Evolutionary conservation across 2,797 vertebrate species (phyloP).

Genomic region (Apodemus agrarius): DNA sequence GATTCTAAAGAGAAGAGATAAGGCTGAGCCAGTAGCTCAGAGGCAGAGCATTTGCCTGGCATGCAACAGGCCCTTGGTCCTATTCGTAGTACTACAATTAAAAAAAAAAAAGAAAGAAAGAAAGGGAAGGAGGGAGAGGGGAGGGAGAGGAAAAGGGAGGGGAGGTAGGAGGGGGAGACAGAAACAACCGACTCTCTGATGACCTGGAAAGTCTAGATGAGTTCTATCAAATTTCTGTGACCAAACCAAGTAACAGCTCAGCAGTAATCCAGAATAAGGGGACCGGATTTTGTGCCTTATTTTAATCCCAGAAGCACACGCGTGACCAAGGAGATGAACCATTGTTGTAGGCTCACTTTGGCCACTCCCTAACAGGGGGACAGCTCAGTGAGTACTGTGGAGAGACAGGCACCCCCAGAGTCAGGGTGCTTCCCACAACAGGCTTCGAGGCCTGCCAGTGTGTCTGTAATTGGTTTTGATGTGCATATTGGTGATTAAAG

Average conservation of each 20-base stretch:
- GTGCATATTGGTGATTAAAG: not conserved
- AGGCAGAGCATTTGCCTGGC: not conserved
- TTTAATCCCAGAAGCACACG: not conserved
- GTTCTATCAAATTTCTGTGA: not conserved
- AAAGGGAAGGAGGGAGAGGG: no score
- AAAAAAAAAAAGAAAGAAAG: not conserved
- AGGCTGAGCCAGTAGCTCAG: not conserved
- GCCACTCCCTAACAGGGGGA: not conserved
- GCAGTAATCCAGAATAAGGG: not conserved
- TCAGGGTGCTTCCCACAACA: not conserved
- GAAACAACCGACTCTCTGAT: not conserved
- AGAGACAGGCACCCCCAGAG: not conserved
- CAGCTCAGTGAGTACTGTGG: not conserved
- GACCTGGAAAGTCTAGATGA: not conserved
- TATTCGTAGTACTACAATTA: not conserved
- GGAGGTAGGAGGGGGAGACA: no score
- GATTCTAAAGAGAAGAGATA: not conserved
- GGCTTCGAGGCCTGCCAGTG: not conserved
- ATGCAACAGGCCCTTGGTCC: not conserved
- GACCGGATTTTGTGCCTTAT: not conserved
- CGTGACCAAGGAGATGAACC: not conserved
- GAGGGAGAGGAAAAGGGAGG: fast-evolving
- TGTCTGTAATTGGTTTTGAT: constrained; percentile 1
- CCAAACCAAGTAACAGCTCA: not conserved
- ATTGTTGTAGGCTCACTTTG: not conserved